phyloP scores from a whole-genome alignment of 2,888 invertebrate genomes.

The Choreutis nemorana region DNA sequence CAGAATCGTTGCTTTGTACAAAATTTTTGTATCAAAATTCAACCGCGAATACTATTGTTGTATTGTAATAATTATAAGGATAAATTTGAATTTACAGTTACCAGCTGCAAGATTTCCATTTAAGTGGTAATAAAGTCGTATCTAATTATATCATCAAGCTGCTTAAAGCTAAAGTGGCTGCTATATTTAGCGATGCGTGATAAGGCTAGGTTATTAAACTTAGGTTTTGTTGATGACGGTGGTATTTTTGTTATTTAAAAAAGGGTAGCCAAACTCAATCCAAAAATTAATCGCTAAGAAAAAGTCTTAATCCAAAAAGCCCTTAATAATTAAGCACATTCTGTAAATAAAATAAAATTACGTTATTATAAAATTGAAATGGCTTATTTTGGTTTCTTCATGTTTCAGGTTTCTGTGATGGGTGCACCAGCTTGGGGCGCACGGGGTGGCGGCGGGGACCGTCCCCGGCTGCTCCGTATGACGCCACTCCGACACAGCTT shows the following conservation, averaged over 20 bases:
- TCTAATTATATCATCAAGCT: constrained; percentile 26
- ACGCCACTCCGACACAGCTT: constrained; percentile 67
- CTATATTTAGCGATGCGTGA: constrained; percentile 40
- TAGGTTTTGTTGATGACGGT: too few relatives aligned
- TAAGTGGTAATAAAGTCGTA: constrained; percentile 24
- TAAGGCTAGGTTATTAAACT: constrained; percentile 28
- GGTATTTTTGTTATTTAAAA: too few relatives aligned
- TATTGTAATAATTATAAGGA: not conserved
- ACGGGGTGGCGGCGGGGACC: constrained; percentile 51
- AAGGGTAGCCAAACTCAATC: too few relatives aligned
- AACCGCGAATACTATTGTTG: not conserved
- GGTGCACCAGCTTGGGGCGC: constrained; percentile 59
- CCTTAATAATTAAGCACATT: too few relatives aligned
- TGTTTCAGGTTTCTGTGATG: too few relatives aligned
- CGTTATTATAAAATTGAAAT: too few relatives aligned
- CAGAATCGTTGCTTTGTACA: too few relatives aligned
- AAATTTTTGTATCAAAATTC: constrained; percentile 1
- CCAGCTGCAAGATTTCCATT: constrained; percentile 8
- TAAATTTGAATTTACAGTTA: constrained; percentile 11
- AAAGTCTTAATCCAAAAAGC: too few relatives aligned
- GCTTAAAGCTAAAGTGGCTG: constrained; percentile 31
- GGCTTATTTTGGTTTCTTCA: too few relatives aligned
- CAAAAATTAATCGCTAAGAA: too few relatives aligned
- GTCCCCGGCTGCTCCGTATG: constrained; percentile 65
- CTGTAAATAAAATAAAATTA: too few relatives aligned